Evolutionary conservation across 1,140 invertebrate genomes (phyloP), one percentile per base, ranked within the genome.

Genomic region (Brachionus asplanchnoidis): DNA sequence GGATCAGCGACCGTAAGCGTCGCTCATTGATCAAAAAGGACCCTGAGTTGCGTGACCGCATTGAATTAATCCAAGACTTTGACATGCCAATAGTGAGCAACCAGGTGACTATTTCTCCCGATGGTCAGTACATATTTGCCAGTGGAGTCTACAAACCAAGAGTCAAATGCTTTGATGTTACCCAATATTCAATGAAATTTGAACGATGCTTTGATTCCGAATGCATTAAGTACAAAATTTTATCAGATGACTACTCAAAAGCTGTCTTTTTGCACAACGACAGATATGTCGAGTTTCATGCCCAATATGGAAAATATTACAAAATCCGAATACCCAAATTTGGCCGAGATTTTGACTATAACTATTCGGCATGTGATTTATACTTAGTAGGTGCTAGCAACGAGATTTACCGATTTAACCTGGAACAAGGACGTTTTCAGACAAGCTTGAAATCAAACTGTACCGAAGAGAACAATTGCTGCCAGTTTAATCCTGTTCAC

Each of bases 11-110:
- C 87, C 91, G 94, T 88, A 96, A 97, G 90, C 93, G 94, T 88
- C 91, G 95, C 86, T 92, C 92, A 12, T 89, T 98, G 85, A 91
- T 95, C 68, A 95, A 96, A 87, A 96, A 96, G 89, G 94, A 97
- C 93, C 93, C 94, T 70, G 79, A 82, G 53, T 26, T 82, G 11
- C 17, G 79, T 11, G 79, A 82, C 40, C 17, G 79, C 1, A 97
- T 99, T 86, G 95, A 99, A 89, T 92, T 99, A 17, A 95, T 99
- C 87, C 97, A 99, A 90, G 97, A 99, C 88, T 99, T 99, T 92
- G 95, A 97, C 86, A 99, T 99, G 97, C 97, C 97, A 80, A 95
- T 93, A 85, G 91, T 99, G 1, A 97, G 95, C 87, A 94, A 93
- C 50, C 93, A 92, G 53, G 92, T 99, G 56, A 92, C 92, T 88